Conservation (phyloP, 2,113 vertebrate genomes). For the Apodemus sylvaticus region DNA sequence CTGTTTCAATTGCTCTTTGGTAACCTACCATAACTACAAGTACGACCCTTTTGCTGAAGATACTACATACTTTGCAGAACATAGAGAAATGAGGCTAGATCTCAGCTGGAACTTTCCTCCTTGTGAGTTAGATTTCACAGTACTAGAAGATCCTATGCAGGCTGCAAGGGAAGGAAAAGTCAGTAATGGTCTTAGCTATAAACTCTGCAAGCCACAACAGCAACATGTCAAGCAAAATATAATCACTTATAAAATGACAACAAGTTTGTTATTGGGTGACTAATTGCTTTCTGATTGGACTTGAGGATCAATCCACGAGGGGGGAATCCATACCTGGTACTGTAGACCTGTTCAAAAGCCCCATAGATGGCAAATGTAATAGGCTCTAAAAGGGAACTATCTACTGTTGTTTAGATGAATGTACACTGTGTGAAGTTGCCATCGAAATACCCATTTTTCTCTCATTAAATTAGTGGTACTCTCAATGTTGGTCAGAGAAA, state of each 20-base stretch:
- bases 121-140: background rate
- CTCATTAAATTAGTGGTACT: background rate
- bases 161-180: background rate
- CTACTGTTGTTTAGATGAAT: background rate
- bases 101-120: background rate
- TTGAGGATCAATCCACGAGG: background rate
- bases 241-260: background rate
- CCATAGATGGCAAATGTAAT: background rate
- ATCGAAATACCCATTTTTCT: background rate
- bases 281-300: background rate
- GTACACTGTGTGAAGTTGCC: background rate
- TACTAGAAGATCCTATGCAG: background rate
- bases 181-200: background rate
- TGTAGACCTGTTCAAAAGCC: background rate
- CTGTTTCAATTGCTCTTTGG: background rate
- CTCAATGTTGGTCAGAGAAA: background rate
- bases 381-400: too few species aligned
- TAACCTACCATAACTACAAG: background rate
- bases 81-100: background rate
- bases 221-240: background rate
- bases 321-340: background rate
- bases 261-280: background rate
- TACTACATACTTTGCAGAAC: background rate
- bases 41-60: too few species aligned
- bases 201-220: background rate